These are phyloP conservation scores for Rhinogobius similis DNA, from an alignment of 2,113 vertebrate genomes.

Conservation along the genomic window DNA sequence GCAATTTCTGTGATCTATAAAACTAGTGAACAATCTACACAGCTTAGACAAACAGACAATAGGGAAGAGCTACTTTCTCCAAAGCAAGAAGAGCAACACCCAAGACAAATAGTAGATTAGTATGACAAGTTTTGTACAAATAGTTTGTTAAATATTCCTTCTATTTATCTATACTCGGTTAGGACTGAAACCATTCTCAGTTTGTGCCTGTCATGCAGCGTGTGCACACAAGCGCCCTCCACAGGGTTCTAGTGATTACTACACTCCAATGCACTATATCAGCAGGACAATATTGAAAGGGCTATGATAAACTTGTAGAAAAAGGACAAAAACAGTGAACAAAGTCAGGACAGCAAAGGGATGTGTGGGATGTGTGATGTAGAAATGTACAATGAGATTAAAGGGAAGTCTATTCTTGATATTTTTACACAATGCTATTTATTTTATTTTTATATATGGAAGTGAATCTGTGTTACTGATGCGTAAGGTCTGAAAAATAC, in stretches of 20 bases:
- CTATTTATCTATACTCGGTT: neutral
- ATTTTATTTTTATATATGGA: conserved; percentile 75
- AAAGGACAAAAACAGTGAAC: conserved; percentile 7
- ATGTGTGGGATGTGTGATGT: conserved; percentile 15
- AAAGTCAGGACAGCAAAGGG: conserved; percentile 24
- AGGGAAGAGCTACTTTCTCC: conserved; percentile 19
- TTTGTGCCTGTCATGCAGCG: conserved; percentile 6
- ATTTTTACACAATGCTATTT: conserved; percentile 72
- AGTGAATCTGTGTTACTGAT: conserved; percentile 40
- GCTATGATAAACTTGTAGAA: neutral
- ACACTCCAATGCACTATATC: conserved; percentile 18
- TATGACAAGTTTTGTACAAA: no score
- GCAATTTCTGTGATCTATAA: neutral
- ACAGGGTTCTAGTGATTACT: conserved; percentile 39
- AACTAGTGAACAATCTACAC: conserved; percentile 20
- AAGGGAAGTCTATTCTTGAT: conserved; percentile 60
- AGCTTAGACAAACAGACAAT: conserved; percentile 19
- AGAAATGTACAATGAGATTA: conserved; percentile 46
- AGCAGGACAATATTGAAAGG: neutral
- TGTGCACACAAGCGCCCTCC: conserved; percentile 21
- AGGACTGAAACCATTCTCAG: conserved; percentile 16
- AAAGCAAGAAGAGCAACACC: conserved; percentile 13
- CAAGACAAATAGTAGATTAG: conserved; percentile 11
- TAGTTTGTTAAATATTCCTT: conserved; percentile 9
- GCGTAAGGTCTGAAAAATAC: conserved; percentile 6